Base-by-base conservation (phyloP, 2,888 invertebrate species). In the Torymus auratus region DNA sequence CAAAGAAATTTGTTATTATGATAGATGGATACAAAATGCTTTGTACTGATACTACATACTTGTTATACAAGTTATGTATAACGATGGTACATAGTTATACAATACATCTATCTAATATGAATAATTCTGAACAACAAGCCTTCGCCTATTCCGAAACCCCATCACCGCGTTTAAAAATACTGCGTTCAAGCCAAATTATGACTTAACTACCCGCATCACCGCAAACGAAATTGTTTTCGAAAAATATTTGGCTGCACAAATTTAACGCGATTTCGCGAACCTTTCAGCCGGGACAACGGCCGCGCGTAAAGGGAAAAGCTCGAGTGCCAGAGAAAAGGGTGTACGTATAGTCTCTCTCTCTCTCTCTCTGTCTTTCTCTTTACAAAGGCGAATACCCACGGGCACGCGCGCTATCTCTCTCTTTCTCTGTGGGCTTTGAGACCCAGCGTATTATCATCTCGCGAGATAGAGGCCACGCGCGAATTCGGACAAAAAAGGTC, bases 171-270 rank as follows among this genome's bases (percentile, higher is more conserved):
- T 28, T 28, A 28, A 28, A 2, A 28, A 28, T 28, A 28, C 28
- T 3, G 28, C 28, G 7, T 7, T 28, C 1, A 28, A 28, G 5
- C 28, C 0, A 28, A 28, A 28, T 5, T 28, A 28, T 28, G 28
- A 28, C 28, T 28, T 7, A 2, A 28, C 28, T 7, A 28, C 7
- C 28, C 28, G 3, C 28, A 5, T 2, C 28, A 4, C 7, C 7
- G 67, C n/a, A 2, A 55, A 11, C 20, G 7, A 55, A 20, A 61
- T 52, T 50, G 52, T 71, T 71, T 73, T 64, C 23, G 28, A 77
- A 77, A 77, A 77, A 77, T 77, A 56, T 70, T 70, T 70, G 53
- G 23, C 58, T n/a, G 73, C 67, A 50, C 71, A 75, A 70, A 71
- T 61, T 75, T 74, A 65, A 71, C n/a, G 52, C 60, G 14, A 72